phyloP scores from a whole-genome alignment of 2,113 vertebrate species.

The Plecotus auritus region DNA sequence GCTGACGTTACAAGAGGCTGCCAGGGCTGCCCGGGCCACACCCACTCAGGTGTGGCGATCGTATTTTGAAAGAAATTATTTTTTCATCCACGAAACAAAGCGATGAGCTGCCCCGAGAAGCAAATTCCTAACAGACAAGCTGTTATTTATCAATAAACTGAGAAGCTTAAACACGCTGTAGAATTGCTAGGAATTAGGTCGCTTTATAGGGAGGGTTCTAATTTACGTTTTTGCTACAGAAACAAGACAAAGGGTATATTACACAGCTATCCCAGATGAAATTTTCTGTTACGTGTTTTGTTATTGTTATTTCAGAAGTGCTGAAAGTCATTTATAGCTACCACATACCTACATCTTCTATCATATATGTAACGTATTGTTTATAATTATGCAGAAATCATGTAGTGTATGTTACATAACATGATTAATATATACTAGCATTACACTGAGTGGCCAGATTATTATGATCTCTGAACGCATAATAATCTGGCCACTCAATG shows the following conservation, averaged over 20 bases:
- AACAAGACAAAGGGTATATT: background rate
- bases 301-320: background rate
- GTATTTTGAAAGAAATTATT: no score
- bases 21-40: background rate
- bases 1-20: background rate
- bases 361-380: background rate
- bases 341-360: background rate
- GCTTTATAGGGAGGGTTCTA: background rate
- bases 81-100: no score
- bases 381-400: background rate
- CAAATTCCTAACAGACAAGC: conserved; percentile 30
- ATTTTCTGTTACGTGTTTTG: background rate
- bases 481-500: no score
- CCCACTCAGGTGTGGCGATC: no score
- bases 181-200: background rate
- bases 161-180: background rate
- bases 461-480: no score
- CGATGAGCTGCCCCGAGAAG: background rate
- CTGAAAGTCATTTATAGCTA: background rate
- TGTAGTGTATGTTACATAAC: background rate
- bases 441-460: no score
- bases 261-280: background rate
- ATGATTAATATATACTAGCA: background rate
- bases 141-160: background rate
- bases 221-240: conserved; percentile 26